These are phyloP conservation scores for Karalla daura DNA, from an alignment of 2,797 vertebrate genomes.

Conservation along the genomic window DNA sequence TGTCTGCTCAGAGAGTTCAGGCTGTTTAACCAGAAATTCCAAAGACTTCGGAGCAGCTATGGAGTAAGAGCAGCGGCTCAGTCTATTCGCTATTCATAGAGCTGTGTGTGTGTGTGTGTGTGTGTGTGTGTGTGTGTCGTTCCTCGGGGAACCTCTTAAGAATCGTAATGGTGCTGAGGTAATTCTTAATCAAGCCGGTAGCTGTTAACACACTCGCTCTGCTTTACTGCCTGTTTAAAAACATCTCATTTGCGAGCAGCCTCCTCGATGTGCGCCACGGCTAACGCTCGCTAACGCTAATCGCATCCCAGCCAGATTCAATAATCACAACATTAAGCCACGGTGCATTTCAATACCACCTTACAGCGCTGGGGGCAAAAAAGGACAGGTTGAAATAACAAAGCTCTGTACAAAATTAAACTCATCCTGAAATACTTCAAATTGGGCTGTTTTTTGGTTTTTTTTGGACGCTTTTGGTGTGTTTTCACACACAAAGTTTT, in stretches of 20 bases:
- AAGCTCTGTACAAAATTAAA: too few relatives aligned
- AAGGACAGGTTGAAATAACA: too few relatives aligned
- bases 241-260: background rate
- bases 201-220: slow-evolving; percentile 6
- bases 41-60: slow-evolving; percentile 9
- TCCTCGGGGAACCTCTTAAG: slow-evolving; percentile 10
- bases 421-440: too few relatives aligned
- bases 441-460: too few relatives aligned
- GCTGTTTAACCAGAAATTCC: slow-evolving; percentile 12
- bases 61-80: background rate
- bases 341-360: too few relatives aligned
- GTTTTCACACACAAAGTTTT: too few relatives aligned
- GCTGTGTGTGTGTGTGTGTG: background rate
- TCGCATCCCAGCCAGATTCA: background rate
- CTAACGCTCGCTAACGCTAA: background rate
- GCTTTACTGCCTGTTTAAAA: slow-evolving; percentile 5
- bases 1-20: background rate
- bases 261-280: background rate
- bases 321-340: background rate
- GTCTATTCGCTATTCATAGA: slow-evolving; percentile 19
- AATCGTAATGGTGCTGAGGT: slow-evolving; percentile 27
- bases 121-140: too few relatives aligned
- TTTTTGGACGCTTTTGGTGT: too few relatives aligned
- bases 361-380: too few relatives aligned
- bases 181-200: slow-evolving; percentile 27